Conservation (phyloP, 2,797 vertebrate species). For the Glossophaga mutica region DNA sequence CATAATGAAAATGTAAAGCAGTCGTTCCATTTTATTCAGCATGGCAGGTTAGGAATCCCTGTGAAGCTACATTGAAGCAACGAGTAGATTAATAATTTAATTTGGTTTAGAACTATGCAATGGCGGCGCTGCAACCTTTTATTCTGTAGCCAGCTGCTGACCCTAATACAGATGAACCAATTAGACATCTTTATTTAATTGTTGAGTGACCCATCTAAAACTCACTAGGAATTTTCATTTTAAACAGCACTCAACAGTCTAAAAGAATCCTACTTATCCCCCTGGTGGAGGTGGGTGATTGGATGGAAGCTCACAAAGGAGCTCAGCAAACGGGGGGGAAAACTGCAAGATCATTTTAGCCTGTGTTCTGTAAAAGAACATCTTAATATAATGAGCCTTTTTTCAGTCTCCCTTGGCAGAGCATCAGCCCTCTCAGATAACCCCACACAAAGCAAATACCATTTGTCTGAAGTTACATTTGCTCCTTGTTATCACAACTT, state of each 20-base stretch:
- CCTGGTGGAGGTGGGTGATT: slow-evolving; percentile 78
- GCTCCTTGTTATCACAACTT: slow-evolving; percentile 87
- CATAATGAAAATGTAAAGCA: slow-evolving; percentile 99
- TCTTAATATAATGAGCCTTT: slow-evolving; percentile 87
- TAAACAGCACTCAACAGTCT: slow-evolving; percentile 78
- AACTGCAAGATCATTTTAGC: slow-evolving; percentile 83
- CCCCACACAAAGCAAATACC: slow-evolving; percentile 85
- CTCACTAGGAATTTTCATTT: slow-evolving; percentile 83
- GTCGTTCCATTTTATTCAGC: slow-evolving; percentile 97
- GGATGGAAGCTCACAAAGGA: slow-evolving; percentile 82
- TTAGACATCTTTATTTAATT: slow-evolving; percentile 97
- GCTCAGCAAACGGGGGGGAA: slow-evolving; percentile 67
- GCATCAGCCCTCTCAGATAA: slow-evolving; percentile 84
- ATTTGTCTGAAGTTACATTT: slow-evolving; percentile 87
- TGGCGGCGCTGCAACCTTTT: slow-evolving; percentile 84
- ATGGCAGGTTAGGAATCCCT: slow-evolving; percentile 98
- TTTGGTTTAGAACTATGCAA: slow-evolving; percentile 91
- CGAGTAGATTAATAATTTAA: slow-evolving; percentile 99
- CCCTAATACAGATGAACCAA: slow-evolving; percentile 94
- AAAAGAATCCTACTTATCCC: slow-evolving; percentile 77
- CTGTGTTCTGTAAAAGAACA: slow-evolving; percentile 82
- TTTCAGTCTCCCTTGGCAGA: slow-evolving; percentile 81
- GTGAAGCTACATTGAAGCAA: slow-evolving; percentile 93
- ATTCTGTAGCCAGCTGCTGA: slow-evolving; percentile 90
- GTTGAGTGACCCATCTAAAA: slow-evolving; percentile 85